A percentile compares a stretch with the other conserved stretches of the same genome.
Conservation (phyloP, 2,888 invertebrate genomes). For the Magallana nippona region DNA sequence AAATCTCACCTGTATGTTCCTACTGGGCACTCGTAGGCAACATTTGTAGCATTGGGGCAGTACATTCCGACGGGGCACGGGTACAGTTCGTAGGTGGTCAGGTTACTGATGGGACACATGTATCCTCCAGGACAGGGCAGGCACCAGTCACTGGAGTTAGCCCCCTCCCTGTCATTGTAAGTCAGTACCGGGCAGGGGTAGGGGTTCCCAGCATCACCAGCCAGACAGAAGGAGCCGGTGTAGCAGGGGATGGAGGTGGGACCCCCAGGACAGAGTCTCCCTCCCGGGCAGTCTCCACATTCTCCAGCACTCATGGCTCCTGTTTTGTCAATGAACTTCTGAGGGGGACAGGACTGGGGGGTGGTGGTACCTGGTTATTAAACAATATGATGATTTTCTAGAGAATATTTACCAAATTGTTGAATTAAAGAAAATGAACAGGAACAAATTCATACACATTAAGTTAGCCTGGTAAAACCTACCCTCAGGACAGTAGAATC, state of each 20-base stretch:
- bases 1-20: constrained; percentile 75
- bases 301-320: constrained; percentile 71
- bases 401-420: too few species aligned
- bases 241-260: constrained; percentile 75
- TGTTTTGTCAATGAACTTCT: constrained; percentile 71
- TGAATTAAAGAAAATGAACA: too few species aligned
- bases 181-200: constrained; percentile 67
- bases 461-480: neutral
- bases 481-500: constrained; percentile 76
- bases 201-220: constrained; percentile 55
- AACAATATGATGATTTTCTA: too few species aligned
- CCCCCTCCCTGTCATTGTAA: constrained; percentile 70
- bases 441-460: too few species aligned
- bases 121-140: constrained; percentile 75
- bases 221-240: constrained; percentile 74
- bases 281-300: constrained; percentile 77
- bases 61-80: constrained; percentile 76
- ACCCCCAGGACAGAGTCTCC: constrained; percentile 74
- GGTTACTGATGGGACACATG: constrained; percentile 71
- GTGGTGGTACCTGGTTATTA: constrained; percentile 60
- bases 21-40: constrained; percentile 73
- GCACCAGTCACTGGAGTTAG: constrained; percentile 69
- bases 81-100: constrained; percentile 67
- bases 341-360: constrained; percentile 67
- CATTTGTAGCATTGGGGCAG: constrained; percentile 72